Percentiles rank a stretch among this genome's conserved stretches.
Conservation (phyloP, 2,797 vertebrate species). For the Simalia tracyae region DNA sequence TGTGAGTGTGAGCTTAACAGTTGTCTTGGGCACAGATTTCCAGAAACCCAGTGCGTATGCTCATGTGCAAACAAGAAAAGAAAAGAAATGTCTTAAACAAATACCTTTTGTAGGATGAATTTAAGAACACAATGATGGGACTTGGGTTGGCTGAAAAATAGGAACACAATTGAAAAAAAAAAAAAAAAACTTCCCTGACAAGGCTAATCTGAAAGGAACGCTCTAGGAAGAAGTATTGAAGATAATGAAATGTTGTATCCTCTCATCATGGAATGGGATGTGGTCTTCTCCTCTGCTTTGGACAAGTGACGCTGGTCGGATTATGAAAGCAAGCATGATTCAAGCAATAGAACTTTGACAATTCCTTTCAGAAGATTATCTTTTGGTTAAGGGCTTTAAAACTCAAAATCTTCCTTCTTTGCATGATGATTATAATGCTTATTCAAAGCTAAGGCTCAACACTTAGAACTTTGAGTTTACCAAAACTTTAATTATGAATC, state of each 20-base stretch:
- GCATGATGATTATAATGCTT: constrained; percentile 49
- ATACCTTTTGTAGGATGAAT: constrained; percentile 65
- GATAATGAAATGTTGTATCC: constrained; percentile 64
- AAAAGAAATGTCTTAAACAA: constrained; percentile 63
- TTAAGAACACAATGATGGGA: constrained; percentile 62
- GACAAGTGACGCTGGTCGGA: constrained; percentile 61
- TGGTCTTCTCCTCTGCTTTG: constrained; percentile 38
- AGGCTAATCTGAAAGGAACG: constrained; percentile 54
- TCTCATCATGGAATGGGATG: constrained; percentile 28
- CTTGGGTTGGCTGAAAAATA: constrained; percentile 56
- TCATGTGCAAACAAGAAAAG: constrained; percentile 60
- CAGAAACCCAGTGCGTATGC: constrained; percentile 56
- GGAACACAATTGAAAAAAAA: constrained; percentile 44
- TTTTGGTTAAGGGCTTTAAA: constrained; percentile 59
- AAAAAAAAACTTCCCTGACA: constrained; percentile 56
- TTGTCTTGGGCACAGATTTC: constrained; percentile 65
- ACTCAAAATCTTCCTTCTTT: constrained; percentile 53
- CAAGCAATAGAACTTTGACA: constrained; percentile 51
- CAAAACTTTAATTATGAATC: constrained; percentile 31
- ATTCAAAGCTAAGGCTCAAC: constrained; percentile 54
- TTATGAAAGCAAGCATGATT: constrained; percentile 62
- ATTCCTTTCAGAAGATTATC: constrained; percentile 68
- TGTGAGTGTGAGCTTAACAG: constrained; percentile 65
- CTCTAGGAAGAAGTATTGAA: constrained; percentile 56
- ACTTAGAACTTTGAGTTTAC: constrained; percentile 58